These are phyloP conservation scores for Incurvaria masculella DNA, from an alignment of 2,888 invertebrate genomes.

Conservation along the genomic window DNA sequence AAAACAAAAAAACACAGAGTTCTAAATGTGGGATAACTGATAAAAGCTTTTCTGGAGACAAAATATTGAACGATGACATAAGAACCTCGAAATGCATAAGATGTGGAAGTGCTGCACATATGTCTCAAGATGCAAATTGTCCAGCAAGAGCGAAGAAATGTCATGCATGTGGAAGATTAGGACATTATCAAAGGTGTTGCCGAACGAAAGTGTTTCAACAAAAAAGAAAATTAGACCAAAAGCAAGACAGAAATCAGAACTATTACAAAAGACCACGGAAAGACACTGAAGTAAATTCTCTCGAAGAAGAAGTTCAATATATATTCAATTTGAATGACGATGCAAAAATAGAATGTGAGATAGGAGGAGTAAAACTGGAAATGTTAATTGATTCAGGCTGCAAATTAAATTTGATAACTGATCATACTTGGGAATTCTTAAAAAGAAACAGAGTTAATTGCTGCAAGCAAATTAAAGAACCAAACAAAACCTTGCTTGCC, in stretches of 20 bases:
- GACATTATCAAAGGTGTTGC: slow-evolving; percentile 1
- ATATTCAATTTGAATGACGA: background rate
- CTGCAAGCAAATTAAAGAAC: background rate
- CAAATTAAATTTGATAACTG: background rate
- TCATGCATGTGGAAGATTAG: background rate
- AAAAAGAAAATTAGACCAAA: slow-evolving; percentile 8
- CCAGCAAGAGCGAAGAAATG: background rate
- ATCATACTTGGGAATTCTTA: background rate
- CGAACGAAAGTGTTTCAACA: slow-evolving; percentile 2
- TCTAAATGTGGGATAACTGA: too few relatives aligned
- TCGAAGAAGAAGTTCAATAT: background rate
- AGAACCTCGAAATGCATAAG: too few relatives aligned
- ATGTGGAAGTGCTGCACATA: background rate
- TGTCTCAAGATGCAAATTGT: background rate
- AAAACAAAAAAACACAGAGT: background rate
- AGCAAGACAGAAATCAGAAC: background rate
- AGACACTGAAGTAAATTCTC: slow-evolving; percentile 4
- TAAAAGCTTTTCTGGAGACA: too few relatives aligned
- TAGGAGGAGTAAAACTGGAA: background rate
- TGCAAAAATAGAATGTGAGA: background rate
- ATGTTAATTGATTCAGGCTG: background rate
- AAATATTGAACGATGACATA: too few relatives aligned
- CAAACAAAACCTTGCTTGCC: background rate
- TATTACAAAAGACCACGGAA: slow-evolving; percentile 4
- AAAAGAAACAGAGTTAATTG: background rate